phyloP scores from a whole-genome alignment of 2,888 invertebrate genomes.

The Gisinianus flammeolus region DNA sequence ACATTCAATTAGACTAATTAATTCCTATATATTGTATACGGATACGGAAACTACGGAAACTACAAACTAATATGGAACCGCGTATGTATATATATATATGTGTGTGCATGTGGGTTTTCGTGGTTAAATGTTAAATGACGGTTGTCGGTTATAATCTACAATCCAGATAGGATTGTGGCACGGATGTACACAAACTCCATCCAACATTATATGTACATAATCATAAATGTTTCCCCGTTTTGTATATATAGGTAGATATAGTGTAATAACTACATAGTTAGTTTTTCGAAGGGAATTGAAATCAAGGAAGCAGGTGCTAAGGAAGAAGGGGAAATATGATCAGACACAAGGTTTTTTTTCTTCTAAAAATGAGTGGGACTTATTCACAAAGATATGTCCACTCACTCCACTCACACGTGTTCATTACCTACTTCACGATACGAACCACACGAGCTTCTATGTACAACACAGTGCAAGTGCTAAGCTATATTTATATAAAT shows the following conservation, averaged over 20 bases:
- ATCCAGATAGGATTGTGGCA: too few species aligned
- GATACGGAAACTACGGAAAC: background rate
- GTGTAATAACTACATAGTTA: background rate
- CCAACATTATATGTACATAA: background rate
- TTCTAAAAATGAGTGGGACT: slow-evolving; percentile 29
- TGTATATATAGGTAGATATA: background rate
- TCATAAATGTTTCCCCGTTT: background rate
- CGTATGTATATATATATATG: background rate
- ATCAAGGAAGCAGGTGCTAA: slow-evolving; percentile 39
- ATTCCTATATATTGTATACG: slow-evolving; percentile 15
- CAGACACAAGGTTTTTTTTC: slow-evolving; percentile 20
- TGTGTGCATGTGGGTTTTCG: background rate
- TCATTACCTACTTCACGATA: background rate
- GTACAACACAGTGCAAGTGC: background rate
- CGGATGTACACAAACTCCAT: background rate
- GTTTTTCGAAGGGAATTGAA: slow-evolving; percentile 19
- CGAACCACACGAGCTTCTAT: background rate
- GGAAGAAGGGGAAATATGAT: slow-evolving; percentile 39
- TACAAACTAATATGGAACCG: too few species aligned
- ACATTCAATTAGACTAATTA: slow-evolving; percentile 40
- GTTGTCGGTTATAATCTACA: too few species aligned
- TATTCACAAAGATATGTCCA: slow-evolving; percentile 35
- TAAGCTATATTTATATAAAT: background rate
- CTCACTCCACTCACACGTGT: slow-evolving; percentile 38
- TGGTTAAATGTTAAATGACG: too few species aligned